Percentiles rank a stretch among this genome's conserved stretches.
These are phyloP conservation scores for Sakesphorus luctuosus DNA, from an alignment of 2,113 vertebrate species.

Conservation along the genomic window DNA sequence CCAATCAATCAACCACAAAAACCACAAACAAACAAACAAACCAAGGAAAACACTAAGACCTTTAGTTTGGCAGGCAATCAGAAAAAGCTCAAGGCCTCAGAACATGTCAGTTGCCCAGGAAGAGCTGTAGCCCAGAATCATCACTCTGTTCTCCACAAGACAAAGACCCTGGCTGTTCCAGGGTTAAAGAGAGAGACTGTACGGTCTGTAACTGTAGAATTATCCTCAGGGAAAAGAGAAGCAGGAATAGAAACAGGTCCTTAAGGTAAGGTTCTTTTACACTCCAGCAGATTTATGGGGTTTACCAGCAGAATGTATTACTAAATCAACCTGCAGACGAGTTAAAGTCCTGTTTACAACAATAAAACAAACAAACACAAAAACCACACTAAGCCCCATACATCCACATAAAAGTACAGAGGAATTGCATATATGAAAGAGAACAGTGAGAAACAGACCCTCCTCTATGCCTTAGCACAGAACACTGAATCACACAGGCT, in stretches of 20 bases:
- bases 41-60: background rate
- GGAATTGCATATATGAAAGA: background rate
- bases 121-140: background rate
- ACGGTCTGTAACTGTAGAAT: background rate
- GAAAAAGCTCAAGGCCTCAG: background rate
- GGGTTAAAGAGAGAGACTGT: background rate
- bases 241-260: conserved; percentile 34
- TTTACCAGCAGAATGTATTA: background rate
- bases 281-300: background rate
- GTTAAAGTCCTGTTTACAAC: background rate
- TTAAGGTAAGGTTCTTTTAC: conserved; percentile 1
- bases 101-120: background rate
- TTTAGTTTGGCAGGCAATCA: background rate
- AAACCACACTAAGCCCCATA: background rate
- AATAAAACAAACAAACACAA: background rate
- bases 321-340: background rate
- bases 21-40: background rate
- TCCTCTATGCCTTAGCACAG: background rate
- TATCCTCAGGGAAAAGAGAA: conserved; percentile 20
- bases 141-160: background rate
- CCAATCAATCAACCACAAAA: background rate
- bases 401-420: background rate
- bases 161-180: background rate
- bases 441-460: background rate
- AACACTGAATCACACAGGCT: background rate